Evolutionary conservation across 2,888 invertebrate genomes (phyloP), one percentile per base, ranked within the genome.

Genomic region (Chydorus sphaericus): DNA sequence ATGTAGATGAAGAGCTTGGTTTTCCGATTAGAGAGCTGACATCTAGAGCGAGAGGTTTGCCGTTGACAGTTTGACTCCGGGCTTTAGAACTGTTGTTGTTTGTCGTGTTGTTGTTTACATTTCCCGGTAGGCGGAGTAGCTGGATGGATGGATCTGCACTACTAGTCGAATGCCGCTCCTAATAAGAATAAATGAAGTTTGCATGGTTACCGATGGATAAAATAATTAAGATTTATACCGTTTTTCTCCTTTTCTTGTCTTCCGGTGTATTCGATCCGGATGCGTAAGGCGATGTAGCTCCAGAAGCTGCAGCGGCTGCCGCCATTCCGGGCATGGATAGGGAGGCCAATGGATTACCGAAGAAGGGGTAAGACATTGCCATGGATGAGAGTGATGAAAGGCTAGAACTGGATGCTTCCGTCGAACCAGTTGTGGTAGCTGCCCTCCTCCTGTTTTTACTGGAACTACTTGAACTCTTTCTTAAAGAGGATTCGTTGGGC

Each of bases 351-450:
- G 57, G 53, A 18, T 31, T 55, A 48, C 29, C 28, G 10, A 44
- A 39, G 8, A 38, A 36, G 16, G 58, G 37, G 51, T 55, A 52
- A 1, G 52, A 52, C 52, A 52, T 52, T 18, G 52, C 52, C 52
- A 52, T 49, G 26, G 36, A 39, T 10, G 58, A 57, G 31, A 33
- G 18, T 3, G 49, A 48, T n/a, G 30, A 29, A 16, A 33, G 26
- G 31, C 57, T 57, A n/a, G 44, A 48, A 48, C 48, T 55, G 38
- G 49, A 23, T 10, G 48, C 58, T 16, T 59, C 58, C 23, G 57
- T 58, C 39, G 55, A 2, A 33, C n/a, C 66, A 73, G 73, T 57
- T 70, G 70, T 53, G 64, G 26, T 44, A 26, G 26, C 14, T 33
- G 44, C 44, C 26, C 44, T 44, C 26, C 44, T 23, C 5, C 44